Evolutionary conservation across 2,113 vertebrate species (phyloP), one percentile per base, ranked within the genome.

Genomic region (Platichthys stellatus): DNA sequence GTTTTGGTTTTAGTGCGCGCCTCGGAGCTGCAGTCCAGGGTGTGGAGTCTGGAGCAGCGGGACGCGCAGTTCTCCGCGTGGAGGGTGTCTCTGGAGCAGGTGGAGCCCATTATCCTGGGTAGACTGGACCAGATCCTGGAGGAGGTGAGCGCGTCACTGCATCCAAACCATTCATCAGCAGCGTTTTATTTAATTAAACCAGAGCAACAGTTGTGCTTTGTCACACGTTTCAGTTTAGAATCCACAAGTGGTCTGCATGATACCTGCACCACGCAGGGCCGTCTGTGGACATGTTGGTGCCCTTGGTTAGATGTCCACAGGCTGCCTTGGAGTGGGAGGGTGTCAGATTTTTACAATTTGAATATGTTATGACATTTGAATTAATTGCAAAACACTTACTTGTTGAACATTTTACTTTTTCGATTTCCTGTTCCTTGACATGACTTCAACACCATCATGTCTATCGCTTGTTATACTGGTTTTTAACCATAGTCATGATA

Each of bases 1-100:
- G n/a, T 89, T 5, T 70, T 92, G 72, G 85, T 92, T 35, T 88
- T 91, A 20, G 79, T 90, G 74, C 85, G 90, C 70, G 91, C 88
- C 14, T 88, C 88, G 67, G 93, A 94, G 60, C 56, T 95, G 72
- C 93, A 94, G 82, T 86, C 84, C 63, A 78, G 93, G 83, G 83
- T 95, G 40, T 70, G 83, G 53, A 91, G 86, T 83, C 72, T 95
- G 86, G 94, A 95, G 80, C 90, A 86, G 68, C 81, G 86, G 63
- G 89, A 89, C 59, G 82, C 90, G 12, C 81, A 89, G 31, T 21
- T 91, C 31, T 82, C 90, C 15, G 86, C 87, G 6, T 93, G 94
- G 93, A 86, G 90, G 84, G 79, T 87, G 80, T 89, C 92, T 57
- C n/a, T 85, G 56, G 92, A 95, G 79, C 94, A 95, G 94, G 92